phyloP scores from a whole-genome alignment of 2,797 vertebrate species.

The Ficedula albicollis region DNA sequence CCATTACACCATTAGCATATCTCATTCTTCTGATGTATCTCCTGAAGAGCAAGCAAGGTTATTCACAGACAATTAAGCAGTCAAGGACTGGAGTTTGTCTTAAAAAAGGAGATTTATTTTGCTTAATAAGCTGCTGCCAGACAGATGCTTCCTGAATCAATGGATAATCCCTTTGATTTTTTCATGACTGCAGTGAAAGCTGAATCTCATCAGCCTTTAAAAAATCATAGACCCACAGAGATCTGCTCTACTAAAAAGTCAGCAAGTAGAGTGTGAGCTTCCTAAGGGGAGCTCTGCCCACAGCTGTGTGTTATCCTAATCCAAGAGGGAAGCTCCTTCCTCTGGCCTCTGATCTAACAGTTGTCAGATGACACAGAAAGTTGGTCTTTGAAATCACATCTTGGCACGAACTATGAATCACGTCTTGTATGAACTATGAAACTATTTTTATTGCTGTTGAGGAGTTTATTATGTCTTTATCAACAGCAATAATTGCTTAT shows the following conservation, averaged over 20 bases:
- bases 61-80: background rate
- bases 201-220: background rate
- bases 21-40: background rate
- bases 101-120: background rate
- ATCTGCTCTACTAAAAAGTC: background rate
- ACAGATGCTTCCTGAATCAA: background rate
- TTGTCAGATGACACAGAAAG: background rate
- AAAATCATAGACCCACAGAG: background rate
- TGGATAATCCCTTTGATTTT: slow-evolving; percentile 15
- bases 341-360: background rate
- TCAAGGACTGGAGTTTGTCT: background rate
- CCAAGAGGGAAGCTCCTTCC: background rate
- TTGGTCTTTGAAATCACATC: background rate
- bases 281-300: background rate
- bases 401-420: background rate
- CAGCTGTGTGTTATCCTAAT: background rate
- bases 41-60: background rate
- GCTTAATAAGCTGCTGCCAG: background rate
- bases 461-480: background rate
- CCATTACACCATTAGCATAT: background rate
- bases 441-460: background rate
- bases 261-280: background rate
- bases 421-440: background rate
- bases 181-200: background rate
- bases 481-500: background rate